Evolutionary conservation across 2,797 vertebrate genomes (phyloP), one percentile per base, ranked within the genome.

Genomic region (Acanthis flammea): DNA sequence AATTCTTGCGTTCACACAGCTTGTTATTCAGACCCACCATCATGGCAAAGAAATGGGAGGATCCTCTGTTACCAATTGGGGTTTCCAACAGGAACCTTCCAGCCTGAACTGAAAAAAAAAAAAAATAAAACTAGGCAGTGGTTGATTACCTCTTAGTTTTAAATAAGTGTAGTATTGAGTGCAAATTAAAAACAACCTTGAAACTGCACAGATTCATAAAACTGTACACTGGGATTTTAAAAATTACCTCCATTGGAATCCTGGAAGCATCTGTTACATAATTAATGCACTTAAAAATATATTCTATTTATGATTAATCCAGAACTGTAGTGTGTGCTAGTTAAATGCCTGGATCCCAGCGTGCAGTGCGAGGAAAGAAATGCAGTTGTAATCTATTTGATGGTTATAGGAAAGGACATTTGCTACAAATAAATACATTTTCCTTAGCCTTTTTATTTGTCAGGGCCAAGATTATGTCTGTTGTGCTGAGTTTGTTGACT

Each of bases 251-350:
- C 71, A 76, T 82, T 95, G 95, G 95, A 90, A 96, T 94, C 95
- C 94, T 97, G 91, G 95, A 96, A 96, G 92, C 91, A 95, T 94
- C 96, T 96, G 92, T 96, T 96, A 95, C 95, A 94, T 97, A 96
- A 96, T 96, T 96, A 95, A 96, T 96, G 94, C 88, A 82, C 94
- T 95, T 96, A 96, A 96, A 95, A 96, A 96, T 96, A 95, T 94
- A 96, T 94, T 94, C 80, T 95, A 74, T 96, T 94, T 96, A 88
- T 96, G 96, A 96, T 97, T 94, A 96, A 96, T 92, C 95, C 91
- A 94, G 94, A 76, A 47, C 76, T 86, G 62, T 81, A 70, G 76
- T 60, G 88, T 95, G 92, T 94, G 92, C 95, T 97, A 94, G 95
- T 95, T 97, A 96, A 94, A 86, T 61, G 85, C 91, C 90, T 94